A percentile compares a stretch with the other conserved stretches of the same genome.
These are phyloP conservation scores for Sinodicranocentrus sp. DNA, from an alignment of 2,888 invertebrate species.

Conservation along the genomic window DNA sequence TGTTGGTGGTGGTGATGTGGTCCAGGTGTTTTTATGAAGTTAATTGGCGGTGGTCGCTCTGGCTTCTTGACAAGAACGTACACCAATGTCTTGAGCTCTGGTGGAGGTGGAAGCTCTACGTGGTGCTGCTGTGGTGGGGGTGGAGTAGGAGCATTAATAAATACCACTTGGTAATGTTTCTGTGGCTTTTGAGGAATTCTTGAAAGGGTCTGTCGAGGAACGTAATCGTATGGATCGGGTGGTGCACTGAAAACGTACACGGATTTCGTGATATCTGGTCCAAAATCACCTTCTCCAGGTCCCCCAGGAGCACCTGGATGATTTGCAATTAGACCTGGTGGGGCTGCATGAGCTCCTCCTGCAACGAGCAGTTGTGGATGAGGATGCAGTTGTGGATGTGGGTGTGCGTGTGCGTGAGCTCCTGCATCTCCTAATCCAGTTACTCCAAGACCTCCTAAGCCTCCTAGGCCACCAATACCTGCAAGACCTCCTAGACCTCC, in stretches of 20 bases:
- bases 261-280: slow-evolving; percentile 79
- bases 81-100: slow-evolving; percentile 69
- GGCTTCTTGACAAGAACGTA: slow-evolving; percentile 74
- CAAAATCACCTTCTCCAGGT: slow-evolving; percentile 37
- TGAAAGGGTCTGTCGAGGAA: slow-evolving; percentile 46
- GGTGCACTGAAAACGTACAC: slow-evolving; percentile 65
- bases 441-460: background rate
- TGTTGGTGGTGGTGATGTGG: slow-evolving; percentile 93
- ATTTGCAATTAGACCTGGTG: slow-evolving; percentile 25
- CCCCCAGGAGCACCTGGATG: slow-evolving; percentile 9
- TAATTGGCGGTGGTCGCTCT: slow-evolving; percentile 79
- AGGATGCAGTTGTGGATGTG: background rate
- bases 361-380: slow-evolving; percentile 25
- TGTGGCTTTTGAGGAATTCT: slow-evolving; percentile 81
- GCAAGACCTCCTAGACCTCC: background rate
- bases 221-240: slow-evolving; percentile 63
- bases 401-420: background rate
- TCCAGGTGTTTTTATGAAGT: slow-evolving; percentile 87
- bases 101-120: slow-evolving; percentile 67
- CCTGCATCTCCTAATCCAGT: background rate
- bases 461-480: background rate
- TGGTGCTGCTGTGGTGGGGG: slow-evolving; percentile 68
- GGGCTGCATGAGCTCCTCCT: slow-evolving; percentile 12
- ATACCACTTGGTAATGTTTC: slow-evolving; percentile 87
- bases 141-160: slow-evolving; percentile 83